Conservation (phyloP, 2,113 vertebrate genomes). For the Cricetomys ansorgei region DNA sequence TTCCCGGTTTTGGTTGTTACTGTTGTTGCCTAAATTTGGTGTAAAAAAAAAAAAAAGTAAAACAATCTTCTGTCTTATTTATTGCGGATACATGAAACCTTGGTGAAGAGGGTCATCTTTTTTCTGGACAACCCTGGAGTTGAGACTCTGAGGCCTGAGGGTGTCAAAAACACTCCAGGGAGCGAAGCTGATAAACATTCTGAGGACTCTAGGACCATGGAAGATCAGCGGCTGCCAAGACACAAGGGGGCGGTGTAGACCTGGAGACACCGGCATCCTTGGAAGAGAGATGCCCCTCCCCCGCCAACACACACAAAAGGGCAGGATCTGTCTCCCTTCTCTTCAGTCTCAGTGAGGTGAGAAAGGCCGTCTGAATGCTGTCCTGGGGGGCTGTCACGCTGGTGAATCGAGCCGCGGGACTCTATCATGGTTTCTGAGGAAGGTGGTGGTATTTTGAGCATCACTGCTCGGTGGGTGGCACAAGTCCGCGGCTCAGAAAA, state of each 20-base stretch:
- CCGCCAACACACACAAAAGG: too few relatives aligned
- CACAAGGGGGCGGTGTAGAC: rapidly evolving
- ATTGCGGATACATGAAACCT: neutral
- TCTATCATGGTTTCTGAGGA: neutral
- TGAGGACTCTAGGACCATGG: neutral
- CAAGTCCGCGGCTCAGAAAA: neutral
- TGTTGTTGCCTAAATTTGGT: neutral
- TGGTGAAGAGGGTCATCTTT: neutral
- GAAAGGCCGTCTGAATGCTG: neutral
- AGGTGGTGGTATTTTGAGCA: neutral
- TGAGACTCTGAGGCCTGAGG: neutral
- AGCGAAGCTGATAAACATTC: neutral
- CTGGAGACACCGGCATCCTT: neutral
- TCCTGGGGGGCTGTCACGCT: neutral
- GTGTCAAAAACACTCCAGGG: too few relatives aligned
- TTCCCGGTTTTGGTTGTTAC: neutral
- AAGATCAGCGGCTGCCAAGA: neutral
- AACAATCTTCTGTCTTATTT: neutral
- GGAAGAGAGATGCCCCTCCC: neutral
- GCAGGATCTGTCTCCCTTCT: too few relatives aligned
- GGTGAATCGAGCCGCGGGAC: neutral
- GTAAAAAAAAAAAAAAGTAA: neutral
- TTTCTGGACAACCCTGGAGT: neutral
- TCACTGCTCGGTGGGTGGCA: too few relatives aligned
- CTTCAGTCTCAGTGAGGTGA: neutral